Percentiles rank a stretch among this genome's conserved stretches.
Conservation (phyloP, 2,888 invertebrate genomes). For the Pseudococcus jackbeardsleyi region DNA sequence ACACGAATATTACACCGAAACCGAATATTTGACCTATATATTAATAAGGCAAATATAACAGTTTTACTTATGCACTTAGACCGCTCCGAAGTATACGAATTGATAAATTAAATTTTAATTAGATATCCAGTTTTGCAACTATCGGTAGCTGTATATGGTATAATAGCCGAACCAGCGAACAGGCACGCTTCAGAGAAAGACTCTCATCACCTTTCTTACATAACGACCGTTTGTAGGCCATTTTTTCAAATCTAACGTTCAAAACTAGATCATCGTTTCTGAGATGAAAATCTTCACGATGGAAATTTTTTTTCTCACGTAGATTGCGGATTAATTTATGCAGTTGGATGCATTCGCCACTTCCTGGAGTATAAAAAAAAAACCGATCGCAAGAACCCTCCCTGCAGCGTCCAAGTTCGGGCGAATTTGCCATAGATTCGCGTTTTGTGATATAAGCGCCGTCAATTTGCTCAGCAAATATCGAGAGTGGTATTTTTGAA, state of each 20-base stretch:
- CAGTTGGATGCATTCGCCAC: not conserved
- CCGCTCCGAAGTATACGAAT: not conserved
- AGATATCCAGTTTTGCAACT: slow-evolving; percentile 48
- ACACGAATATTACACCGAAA: slow-evolving; percentile 14
- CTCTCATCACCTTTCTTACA: slow-evolving; percentile 45
- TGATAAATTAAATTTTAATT: slow-evolving; percentile 51
- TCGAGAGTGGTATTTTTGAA: slow-evolving; percentile 15
- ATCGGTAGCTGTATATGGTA: slow-evolving; percentile 41
- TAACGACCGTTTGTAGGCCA: slow-evolving; percentile 34
- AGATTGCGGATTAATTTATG: not conserved
- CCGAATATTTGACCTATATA: slow-evolving; percentile 33
- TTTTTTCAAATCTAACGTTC: slow-evolving; percentile 6
- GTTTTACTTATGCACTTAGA: not conserved
- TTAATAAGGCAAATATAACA: slow-evolving; percentile 15
- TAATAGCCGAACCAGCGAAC: slow-evolving; percentile 29
- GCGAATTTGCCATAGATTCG: not conserved
- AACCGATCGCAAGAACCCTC: not conserved
- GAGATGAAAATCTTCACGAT: not conserved
- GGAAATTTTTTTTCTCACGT: slow-evolving; percentile 17
- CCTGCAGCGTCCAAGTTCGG: slow-evolving; percentile 26
- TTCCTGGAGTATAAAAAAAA: slow-evolving; percentile 26
- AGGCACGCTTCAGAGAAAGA: slow-evolving; percentile 39
- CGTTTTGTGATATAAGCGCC: slow-evolving; percentile 23
- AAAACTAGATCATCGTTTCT: slow-evolving; percentile 34
- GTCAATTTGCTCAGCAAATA: not conserved